Percentiles rank a stretch among this genome's conserved stretches.
These are phyloP conservation scores for Phasia obesa DNA, from an alignment of 2,888 invertebrate species.

Conservation along the genomic window DNA sequence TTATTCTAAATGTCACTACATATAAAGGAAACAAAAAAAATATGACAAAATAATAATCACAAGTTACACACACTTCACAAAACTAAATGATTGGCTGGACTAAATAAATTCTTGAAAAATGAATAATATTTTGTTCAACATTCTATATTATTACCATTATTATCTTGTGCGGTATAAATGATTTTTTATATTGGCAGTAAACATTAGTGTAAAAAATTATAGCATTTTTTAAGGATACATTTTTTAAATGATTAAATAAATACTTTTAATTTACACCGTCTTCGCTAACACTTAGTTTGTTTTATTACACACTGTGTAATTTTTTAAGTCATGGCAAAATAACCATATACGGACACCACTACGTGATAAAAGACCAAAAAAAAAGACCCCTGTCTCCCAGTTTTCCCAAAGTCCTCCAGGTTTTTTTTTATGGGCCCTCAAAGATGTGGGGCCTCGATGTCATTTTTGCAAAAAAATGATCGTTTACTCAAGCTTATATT, in stretches of 20 bases:
- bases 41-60: slow-evolving; percentile 49
- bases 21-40: slow-evolving; percentile 25
- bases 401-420: too few species aligned
- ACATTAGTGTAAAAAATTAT: neutral
- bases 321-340: too few species aligned
- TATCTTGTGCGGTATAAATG: neutral
- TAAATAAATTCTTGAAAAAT: slow-evolving; percentile 38
- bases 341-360: too few species aligned
- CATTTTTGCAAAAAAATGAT: too few species aligned
- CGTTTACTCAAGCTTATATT: too few species aligned
- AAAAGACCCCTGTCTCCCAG: too few species aligned
- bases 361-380: too few species aligned
- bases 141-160: neutral
- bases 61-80: neutral
- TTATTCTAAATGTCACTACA: slow-evolving; percentile 57
- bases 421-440: too few species aligned
- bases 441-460: too few species aligned
- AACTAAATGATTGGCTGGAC: slow-evolving; percentile 42
- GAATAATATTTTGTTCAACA: slow-evolving; percentile 13
- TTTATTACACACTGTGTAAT: too few species aligned
- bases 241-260: neutral
- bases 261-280: slow-evolving; percentile 26
- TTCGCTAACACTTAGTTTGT: neutral
- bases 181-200: slow-evolving; percentile 14
- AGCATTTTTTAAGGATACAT: slow-evolving; percentile 20